Base-by-base conservation (phyloP, 2,113 vertebrate genomes). In the Cercocebus atys region DNA sequence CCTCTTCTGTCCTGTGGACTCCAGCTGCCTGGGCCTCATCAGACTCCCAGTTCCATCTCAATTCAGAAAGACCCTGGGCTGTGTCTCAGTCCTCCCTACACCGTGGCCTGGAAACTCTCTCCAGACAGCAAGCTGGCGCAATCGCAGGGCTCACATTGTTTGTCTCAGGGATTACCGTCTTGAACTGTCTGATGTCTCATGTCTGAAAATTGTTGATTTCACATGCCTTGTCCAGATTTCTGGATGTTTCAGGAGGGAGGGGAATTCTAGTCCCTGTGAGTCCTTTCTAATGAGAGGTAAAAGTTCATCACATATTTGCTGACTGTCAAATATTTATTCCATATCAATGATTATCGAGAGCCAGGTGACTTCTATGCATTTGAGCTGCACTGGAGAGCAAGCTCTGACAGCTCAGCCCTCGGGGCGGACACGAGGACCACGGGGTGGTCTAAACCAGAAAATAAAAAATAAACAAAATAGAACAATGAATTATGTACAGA, bases 261-360 rank as follows among this genome's bases (percentile, higher is more conserved):
- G 11, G 64, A 66, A 55, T 82, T 45, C 73, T 78, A n/a, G 55
- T 30, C 64, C 38, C 47, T 79, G 59, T 75, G 73, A 43, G 47
- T 55, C 84, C n/a, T 11, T 84, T 83, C 82, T 83, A 72, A 82
- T 81, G 43, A 25, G 66, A 94, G 78, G 93, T 61, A 73, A 94
- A 94, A 70, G 66, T 38, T 82, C 78, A 88, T 83, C 85, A 61
- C 23, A 43, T 81, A 66, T 76, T 91, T 93, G 38, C 59, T 40
- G 27, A 73, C n/a, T 13, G 93, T 75, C 83, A 93, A 68, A 43
- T 52, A 73, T 55, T 64, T 43, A 47, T 82, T 45, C 35, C 32
- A 30, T 32, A 55, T 73, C 89, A 59, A 25, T 8, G 25, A 20
- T 8, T 1, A 25, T 0, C 11, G 40, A 14, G 8, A 4, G 8